Percentiles rank a stretch among this genome's conserved stretches.
phyloP scores from a whole-genome alignment of 1,140 invertebrate species.

The Brachionus rubens region DNA sequence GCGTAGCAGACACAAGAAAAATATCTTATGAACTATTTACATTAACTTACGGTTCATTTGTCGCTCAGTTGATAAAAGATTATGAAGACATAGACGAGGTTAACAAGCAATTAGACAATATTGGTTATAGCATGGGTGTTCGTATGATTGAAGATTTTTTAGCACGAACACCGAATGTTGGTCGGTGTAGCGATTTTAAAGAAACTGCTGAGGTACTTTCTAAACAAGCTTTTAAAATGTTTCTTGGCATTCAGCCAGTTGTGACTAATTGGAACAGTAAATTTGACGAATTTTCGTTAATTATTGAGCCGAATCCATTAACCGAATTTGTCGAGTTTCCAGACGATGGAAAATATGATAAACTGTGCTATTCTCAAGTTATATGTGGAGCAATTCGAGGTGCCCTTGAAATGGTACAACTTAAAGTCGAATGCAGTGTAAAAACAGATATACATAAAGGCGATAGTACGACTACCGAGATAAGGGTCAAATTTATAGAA shows the following conservation, averaged over 20 bases:
- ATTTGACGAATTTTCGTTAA: slow-evolving; percentile 92
- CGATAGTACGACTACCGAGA: slow-evolving; percentile 80
- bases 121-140: slow-evolving; percentile 95
- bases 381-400: slow-evolving; percentile 80
- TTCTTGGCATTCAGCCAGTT: slow-evolving; percentile 81
- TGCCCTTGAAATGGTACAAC: slow-evolving; percentile 89
- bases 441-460: slow-evolving; percentile 90
- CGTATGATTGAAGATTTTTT: slow-evolving; percentile 95
- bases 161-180: slow-evolving; percentile 76
- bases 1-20: slow-evolving; percentile 15
- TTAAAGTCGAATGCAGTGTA: slow-evolving; percentile 69
- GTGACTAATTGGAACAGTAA: slow-evolving; percentile 87
- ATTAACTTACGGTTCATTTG: slow-evolving; percentile 92
- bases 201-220: slow-evolving; percentile 94
- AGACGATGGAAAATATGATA: slow-evolving; percentile 66
- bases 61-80: slow-evolving; percentile 93
- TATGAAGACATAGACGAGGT: slow-evolving; percentile 91
- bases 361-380: slow-evolving; percentile 89
- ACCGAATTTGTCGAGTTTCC: slow-evolving; percentile 98
- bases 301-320: slow-evolving; percentile 86
- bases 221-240: slow-evolving; percentile 78
- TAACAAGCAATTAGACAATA: slow-evolving; percentile 64
- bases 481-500: slow-evolving; percentile 90
- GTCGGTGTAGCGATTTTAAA: slow-evolving; percentile 86
- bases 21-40: slow-evolving; percentile 76